Evolutionary conservation across 2,888 invertebrate species (phyloP), one percentile per base, ranked within the genome.

Genomic region (Agrochola lychnidis): DNA sequence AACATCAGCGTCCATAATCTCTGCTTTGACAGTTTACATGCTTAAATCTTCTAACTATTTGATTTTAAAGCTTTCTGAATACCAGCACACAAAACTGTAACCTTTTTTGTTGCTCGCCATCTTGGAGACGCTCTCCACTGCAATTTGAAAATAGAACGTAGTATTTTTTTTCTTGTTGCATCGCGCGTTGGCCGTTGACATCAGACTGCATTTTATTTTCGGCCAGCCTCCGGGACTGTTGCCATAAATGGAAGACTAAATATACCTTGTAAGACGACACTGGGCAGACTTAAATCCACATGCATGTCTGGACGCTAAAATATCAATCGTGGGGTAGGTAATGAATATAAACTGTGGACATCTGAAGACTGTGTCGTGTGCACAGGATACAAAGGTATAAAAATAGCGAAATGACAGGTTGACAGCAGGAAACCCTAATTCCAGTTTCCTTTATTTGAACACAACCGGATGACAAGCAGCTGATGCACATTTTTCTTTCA

Each of bases 101-200:
- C 89, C 90, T 92, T 94, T 93, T 92, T 91, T 91, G 91, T 90
- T 84, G 86, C 73, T 88, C 90, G 91, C 90, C 92, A 89, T 90
- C 90, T 91, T 89, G 85, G 82, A 86, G 87, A 87, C 85, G 91
- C 91, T 91, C 93, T 91, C 91, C 92, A 91, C 91, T 94, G 94
- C 94, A 94, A 94, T 94, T 95, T 95, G 93, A 94, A 95, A 95
- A 95, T 95, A 96, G 96, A 96, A 94, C 87, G 83, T 73, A 75
- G 88, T 82, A 72, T 89, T 92, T 48, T 78, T 92, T 94, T 94
- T 94, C 94, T 92, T 93, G 89, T 94, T 96, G 96, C 96, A 96
- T 95, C 92, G 93, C 91, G 87, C 84, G 88, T 86, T 93, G 96
- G 94, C 91, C 95, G 94, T 94, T 94, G 95, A 94, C 96, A 94